Percentiles rank a stretch among this genome's conserved stretches.
Conservation (phyloP, 2,797 vertebrate species). For the Chrysocyon brachyurus region DNA sequence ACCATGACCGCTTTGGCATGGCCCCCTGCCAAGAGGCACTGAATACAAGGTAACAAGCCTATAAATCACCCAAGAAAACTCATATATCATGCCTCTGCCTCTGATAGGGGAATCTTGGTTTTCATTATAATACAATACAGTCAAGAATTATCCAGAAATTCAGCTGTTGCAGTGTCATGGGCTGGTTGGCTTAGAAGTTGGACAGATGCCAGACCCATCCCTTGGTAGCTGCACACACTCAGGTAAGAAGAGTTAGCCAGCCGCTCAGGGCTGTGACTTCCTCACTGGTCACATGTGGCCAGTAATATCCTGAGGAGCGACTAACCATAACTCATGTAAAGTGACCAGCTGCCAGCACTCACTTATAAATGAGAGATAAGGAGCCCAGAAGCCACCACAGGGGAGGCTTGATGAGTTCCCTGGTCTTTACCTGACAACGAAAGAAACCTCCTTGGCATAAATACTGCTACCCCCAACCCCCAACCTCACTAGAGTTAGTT, state of each 20-base stretch:
- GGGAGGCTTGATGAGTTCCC: not conserved
- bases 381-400: not conserved
- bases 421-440: not conserved
- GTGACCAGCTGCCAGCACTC: not conserved
- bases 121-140: slow-evolving; percentile 8
- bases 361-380: not conserved
- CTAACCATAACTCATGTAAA: not conserved
- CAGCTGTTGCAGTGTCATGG: not conserved
- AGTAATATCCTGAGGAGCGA: not conserved
- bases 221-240: not conserved
- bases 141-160: not conserved
- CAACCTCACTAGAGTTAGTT: not conserved
- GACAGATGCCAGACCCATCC: not conserved
- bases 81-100: not conserved
- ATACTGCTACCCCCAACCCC: not conserved
- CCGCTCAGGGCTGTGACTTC: not conserved
- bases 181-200: not conserved
- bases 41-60: not conserved
- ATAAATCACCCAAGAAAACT: not conserved
- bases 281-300: not conserved
- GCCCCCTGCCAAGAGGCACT: not conserved
- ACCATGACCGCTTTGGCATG: not conserved
- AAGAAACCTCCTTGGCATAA: not conserved
- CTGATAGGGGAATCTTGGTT: not conserved
- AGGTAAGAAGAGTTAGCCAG: not conserved